phyloP scores from a whole-genome alignment of 2,888 invertebrate genomes.

The Priapulus caudatus region DNA sequence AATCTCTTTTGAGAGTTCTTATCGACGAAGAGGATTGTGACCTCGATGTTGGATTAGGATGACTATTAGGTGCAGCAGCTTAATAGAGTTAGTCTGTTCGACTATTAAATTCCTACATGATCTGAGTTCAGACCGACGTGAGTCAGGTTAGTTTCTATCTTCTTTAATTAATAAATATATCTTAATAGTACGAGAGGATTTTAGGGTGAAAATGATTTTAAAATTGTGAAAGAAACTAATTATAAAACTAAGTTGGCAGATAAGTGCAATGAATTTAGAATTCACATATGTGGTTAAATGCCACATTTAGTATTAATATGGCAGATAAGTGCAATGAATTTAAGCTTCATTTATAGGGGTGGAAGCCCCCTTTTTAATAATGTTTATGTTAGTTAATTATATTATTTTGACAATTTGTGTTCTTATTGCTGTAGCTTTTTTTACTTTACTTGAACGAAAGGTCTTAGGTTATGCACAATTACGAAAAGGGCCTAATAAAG shows the following conservation, averaged over 20 bases:
- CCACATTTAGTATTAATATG: too few relatives aligned
- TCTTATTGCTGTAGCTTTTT: constrained; percentile 55
- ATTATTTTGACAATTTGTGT: constrained; percentile 47
- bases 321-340: constrained; percentile 57
- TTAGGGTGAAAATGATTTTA: constrained; percentile 45
- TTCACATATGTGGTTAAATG: too few relatives aligned
- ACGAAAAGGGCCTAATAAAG: constrained; percentile 61
- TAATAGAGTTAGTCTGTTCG: constrained; percentile 48
- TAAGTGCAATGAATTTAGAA: too few relatives aligned
- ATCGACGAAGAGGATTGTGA: constrained; percentile 63
- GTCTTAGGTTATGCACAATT: constrained; percentile 59
- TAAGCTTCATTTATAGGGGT: constrained; percentile 52
- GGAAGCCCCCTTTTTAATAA: constrained; percentile 37
- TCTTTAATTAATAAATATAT: constrained; percentile 34
- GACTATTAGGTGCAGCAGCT: constrained; percentile 53
- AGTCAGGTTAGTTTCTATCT: constrained; percentile 78
- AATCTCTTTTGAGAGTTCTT: constrained; percentile 59
- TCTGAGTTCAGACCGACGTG: constrained; percentile 75
- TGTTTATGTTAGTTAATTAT: constrained; percentile 37
- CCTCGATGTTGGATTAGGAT: constrained; percentile 79
- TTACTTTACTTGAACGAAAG: constrained; percentile 58
- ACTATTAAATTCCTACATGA: constrained; percentile 71
- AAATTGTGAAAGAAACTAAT: constrained; percentile 39
- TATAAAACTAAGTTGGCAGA: too few relatives aligned
- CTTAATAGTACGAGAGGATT: constrained; percentile 71